Base-by-base conservation (phyloP, 2,113 vertebrate genomes). In the Pollachius pollachius region DNA sequence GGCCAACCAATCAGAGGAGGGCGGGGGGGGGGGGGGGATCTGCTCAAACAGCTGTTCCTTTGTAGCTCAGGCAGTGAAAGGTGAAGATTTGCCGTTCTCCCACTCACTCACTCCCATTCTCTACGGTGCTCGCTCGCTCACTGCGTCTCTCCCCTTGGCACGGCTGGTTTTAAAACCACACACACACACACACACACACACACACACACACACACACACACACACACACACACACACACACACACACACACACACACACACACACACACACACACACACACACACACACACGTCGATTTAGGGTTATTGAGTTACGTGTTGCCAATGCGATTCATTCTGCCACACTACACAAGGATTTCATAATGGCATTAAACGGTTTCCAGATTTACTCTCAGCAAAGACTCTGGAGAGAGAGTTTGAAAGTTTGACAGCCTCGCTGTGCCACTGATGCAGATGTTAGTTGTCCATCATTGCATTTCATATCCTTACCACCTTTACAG, bases 31-130 rank as follows among this genome's bases (percentile, higher is more conserved):
- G 67, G 54, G 69, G 64, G 71, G 67, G 64, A 41, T 19, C 64
- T 70, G 21, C 65, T 59, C 64, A 59, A 67, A 77, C 80, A 84
- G 83, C 80, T 83, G 81, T 74, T 78, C 65, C 77, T 82, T 77
- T 86, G 71, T 74, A 66, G 68, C 19, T 71, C 67, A 58, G 48
- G 57, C 41, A 18, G 62, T 76, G 67, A 73, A 81, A 81, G 67
- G 78, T 81, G 62, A 79, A 65, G 74, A 64, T 62, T 66, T 76
- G 60, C 68, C 67, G 58, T 41, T 70, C 58, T 25, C n/a, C 67
- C 59, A 30, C 68, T 15, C 23, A 19, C 59, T 70, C 34, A 62
- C 63, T 61, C 62, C 62, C 62, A 15, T 59, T 27, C 59, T 62
- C 56, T 61, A 11, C 18, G 3, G 59, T 3, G 3, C 18, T 23